These are phyloP conservation scores for Passerculus sandwichensis DNA, from an alignment of 2,797 vertebrate species.

Conservation along the genomic window DNA sequence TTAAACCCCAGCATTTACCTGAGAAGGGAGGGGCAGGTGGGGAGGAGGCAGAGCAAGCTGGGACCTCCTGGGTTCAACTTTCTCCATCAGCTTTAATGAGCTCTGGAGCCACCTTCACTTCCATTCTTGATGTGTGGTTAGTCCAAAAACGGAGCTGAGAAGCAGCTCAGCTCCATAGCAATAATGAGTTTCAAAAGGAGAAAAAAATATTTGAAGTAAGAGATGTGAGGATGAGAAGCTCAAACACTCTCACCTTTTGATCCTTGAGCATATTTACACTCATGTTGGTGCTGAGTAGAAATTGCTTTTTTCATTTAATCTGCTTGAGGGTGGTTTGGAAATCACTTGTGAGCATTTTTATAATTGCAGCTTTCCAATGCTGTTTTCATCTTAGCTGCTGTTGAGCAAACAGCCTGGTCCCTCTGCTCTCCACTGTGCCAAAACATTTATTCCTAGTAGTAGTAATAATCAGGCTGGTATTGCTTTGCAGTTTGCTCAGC, in stretches of 20 bases:
- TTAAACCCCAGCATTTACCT: background rate
- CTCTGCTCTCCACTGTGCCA: background rate
- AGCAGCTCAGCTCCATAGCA: background rate
- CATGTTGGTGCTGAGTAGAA: background rate
- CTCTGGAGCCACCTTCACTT: background rate
- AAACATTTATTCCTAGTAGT: background rate
- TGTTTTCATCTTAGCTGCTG: background rate
- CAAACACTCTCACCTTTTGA: constrained; percentile 10
- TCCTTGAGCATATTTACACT: background rate
- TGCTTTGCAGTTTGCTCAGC: background rate
- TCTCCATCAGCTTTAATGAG: background rate
- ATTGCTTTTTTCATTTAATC: constrained; percentile 4
- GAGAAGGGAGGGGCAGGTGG: background rate
- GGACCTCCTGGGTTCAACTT: background rate
- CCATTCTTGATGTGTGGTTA: background rate
- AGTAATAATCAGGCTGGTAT: background rate
- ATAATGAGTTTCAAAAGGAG: constrained; percentile 21
- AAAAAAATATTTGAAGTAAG: constrained; percentile 27
- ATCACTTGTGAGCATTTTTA: background rate
- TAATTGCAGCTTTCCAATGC: background rate
- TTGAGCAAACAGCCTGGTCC: constrained; percentile 18
- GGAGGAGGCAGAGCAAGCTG: background rate
- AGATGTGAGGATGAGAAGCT: background rate
- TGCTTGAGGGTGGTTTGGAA: background rate
- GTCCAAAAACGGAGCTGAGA: background rate